Percentiles rank a stretch among this genome's conserved stretches.
Evolutionary conservation across 2,113 vertebrate genomes (phyloP).

Genomic region (Mormoops blainvillei): DNA sequence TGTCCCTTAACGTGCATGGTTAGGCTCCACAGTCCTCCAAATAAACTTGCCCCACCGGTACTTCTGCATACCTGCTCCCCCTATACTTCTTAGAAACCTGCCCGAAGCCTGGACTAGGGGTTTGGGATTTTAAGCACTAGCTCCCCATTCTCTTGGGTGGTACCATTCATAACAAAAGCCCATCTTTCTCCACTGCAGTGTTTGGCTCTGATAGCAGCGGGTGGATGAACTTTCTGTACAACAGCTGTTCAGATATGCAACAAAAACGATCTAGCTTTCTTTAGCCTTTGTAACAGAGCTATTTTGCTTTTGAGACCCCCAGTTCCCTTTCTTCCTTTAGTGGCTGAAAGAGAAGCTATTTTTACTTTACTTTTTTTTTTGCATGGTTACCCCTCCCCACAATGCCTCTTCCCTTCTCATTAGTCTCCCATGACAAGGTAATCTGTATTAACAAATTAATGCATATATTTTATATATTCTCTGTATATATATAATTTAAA

Average conservation of each 20-base stretch:
- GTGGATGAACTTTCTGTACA: background rate
- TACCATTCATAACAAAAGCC: background rate
- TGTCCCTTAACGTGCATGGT: background rate
- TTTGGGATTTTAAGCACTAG: background rate
- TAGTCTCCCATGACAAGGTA: background rate
- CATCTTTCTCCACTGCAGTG: background rate
- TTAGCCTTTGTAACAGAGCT: background rate
- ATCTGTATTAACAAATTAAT: background rate
- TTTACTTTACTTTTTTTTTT: background rate
- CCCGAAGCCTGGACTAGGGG: background rate
- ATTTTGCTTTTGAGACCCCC: background rate
- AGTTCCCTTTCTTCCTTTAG: background rate
- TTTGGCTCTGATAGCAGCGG: background rate
- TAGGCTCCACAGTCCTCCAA: background rate
- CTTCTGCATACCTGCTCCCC: background rate
- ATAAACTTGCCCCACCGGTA: background rate
- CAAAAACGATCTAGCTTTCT: background rate
- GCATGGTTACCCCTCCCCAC: fast-evolving
- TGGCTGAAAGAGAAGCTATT: background rate
- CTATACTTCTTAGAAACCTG: background rate
- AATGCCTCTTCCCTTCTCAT: background rate
- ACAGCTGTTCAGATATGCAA: background rate
- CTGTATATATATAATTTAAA: background rate
- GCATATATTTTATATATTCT: background rate
- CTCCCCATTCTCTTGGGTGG: background rate